Evolutionary conservation across 2,888 invertebrate genomes (phyloP).

Genomic region (Rhagonycha lutea): DNA sequence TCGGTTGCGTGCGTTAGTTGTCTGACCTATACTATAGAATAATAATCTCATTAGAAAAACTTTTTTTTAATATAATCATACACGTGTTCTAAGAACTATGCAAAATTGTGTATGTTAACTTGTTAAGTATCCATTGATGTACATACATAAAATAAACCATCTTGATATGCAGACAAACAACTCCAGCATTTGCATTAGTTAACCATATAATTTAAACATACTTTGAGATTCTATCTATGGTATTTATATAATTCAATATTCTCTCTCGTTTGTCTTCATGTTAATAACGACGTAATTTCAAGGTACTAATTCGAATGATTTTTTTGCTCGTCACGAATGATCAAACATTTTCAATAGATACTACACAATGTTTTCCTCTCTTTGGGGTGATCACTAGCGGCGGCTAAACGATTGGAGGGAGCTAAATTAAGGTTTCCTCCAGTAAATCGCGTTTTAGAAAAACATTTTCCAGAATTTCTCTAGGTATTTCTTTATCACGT

Average conservation of each 20-base stretch:
- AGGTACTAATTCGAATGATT: not conserved
- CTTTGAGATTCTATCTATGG: not conserved
- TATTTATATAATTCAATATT: not conserved
- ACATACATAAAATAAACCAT: not conserved
- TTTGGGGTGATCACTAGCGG: not conserved
- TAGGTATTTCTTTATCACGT: not conserved
- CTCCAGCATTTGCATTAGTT: not conserved
- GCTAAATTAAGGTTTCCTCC: not conserved
- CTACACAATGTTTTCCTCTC: not conserved
- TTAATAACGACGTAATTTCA: not conserved
- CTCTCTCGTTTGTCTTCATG: not conserved
- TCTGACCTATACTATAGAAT: not conserved
- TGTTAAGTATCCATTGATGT: not conserved
- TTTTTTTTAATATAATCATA: not conserved
- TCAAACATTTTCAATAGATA: not conserved
- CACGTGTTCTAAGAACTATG: not conserved
- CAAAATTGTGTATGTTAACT: not conserved
- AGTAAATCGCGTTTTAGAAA: not conserved
- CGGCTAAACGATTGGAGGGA: not conserved
- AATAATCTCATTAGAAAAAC: not conserved
- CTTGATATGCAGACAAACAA: slow-evolving; percentile 1
- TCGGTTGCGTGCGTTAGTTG: not conserved
- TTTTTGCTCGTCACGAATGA: not conserved
- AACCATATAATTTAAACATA: not conserved
- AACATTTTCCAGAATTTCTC: not conserved